Conservation (phyloP, 30 jellyfish, hydroid and myxozoan genomes). For the Hydra vulgaris region DNA sequence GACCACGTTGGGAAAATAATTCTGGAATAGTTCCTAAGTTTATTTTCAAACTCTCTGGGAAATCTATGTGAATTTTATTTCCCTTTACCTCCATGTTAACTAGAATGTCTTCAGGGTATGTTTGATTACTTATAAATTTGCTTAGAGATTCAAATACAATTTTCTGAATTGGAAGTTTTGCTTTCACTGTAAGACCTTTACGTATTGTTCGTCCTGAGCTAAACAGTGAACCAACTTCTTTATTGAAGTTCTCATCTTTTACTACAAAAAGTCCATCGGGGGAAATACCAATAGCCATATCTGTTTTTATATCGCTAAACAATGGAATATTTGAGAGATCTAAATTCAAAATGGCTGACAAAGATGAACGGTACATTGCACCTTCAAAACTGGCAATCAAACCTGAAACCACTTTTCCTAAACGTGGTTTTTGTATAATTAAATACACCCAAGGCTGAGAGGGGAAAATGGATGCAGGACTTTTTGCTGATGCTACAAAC, state of each 20-base stretch:
- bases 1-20: constrained; percentile 24
- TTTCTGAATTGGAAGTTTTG: constrained; percentile 50
- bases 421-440: constrained; percentile 47
- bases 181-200: constrained; percentile 45
- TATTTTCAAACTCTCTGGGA: constrained; percentile 23
- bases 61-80: constrained; percentile 26
- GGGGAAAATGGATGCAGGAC: constrained; percentile 68
- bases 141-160: not conserved
- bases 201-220: constrained; percentile 52
- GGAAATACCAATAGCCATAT: constrained; percentile 47
- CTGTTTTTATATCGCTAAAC: constrained; percentile 35
- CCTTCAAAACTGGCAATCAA: constrained; percentile 37
- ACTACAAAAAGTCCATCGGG: constrained; percentile 45
- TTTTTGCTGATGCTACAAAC: constrained; percentile 51
- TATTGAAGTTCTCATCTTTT: constrained; percentile 45
- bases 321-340: constrained; percentile 51
- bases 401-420: constrained; percentile 51
- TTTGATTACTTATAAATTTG: not conserved
- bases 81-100: constrained; percentile 26
- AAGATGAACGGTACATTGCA: constrained; percentile 35
- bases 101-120: constrained; percentile 15
- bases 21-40: constrained; percentile 17
- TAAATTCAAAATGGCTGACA: constrained; percentile 41
- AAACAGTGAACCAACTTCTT: constrained; percentile 43
- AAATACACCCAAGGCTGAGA: constrained; percentile 41